A percentile compares a stretch with the other conserved stretches of the same genome.
phyloP scores from a whole-genome alignment of 2,797 vertebrate species.

The Ptychobarbus kaznakovi region DNA sequence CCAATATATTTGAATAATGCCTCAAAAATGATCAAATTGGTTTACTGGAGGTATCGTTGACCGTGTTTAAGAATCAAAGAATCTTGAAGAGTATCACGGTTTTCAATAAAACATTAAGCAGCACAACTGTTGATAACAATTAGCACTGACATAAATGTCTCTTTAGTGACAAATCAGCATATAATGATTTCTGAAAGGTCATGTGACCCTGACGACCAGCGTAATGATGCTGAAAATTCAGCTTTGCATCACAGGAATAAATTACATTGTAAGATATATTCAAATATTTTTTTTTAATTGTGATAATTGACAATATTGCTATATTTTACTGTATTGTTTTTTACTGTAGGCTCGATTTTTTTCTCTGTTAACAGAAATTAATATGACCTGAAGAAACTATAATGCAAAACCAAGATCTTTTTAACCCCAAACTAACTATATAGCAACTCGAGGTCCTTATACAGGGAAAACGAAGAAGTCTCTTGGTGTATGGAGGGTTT shows the following conservation, averaged over 20 bases:
- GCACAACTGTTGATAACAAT: too few species aligned
- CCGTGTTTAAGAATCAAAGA: too few species aligned
- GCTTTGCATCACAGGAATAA: not conserved
- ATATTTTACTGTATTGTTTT: not conserved
- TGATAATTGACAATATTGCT: not conserved
- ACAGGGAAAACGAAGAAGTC: not conserved
- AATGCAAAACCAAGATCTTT: not conserved
- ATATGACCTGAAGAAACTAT: not conserved
- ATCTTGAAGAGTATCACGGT: too few species aligned
- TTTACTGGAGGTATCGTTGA: not conserved
- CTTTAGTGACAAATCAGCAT: too few species aligned
- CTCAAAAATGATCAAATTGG: not conserved
- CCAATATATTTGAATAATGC: not conserved
- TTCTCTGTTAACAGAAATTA: not conserved
- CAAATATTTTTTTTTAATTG: not conserved
- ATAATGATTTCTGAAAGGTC: not conserved
- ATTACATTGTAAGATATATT: not conserved
- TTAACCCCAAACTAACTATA: not conserved
- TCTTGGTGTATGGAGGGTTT: not conserved
- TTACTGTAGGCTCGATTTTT: not conserved
- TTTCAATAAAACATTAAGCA: too few species aligned
- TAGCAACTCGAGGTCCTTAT: not conserved
- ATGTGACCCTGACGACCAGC: not conserved
- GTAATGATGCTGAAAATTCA: not conserved
- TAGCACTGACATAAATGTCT: too few species aligned